These are phyloP conservation scores for Lepus americanus DNA, from an alignment of 2,113 vertebrate genomes.

Conservation along the genomic window DNA sequence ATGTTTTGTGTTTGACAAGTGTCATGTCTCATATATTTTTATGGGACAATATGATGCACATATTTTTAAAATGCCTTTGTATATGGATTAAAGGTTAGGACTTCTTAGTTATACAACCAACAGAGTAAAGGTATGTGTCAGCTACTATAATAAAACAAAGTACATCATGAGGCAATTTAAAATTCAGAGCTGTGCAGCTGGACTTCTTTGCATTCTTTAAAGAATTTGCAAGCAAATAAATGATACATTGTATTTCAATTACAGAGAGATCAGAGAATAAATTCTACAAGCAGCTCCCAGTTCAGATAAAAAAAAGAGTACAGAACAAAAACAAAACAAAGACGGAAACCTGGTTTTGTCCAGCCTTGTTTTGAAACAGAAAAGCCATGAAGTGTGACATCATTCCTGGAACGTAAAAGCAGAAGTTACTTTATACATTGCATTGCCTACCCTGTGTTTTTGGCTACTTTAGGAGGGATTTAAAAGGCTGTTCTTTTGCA, in stretches of 20 bases:
- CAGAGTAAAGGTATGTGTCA: conserved; percentile 61
- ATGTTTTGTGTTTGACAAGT: conserved; percentile 54
- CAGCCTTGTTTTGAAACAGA: conserved; percentile 57
- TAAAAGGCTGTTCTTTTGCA: conserved; percentile 36
- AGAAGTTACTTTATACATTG: conserved; percentile 45
- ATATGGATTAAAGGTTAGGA: conserved; percentile 71
- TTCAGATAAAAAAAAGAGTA: background rate
- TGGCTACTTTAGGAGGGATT: background rate
- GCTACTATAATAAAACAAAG: conserved; percentile 48
- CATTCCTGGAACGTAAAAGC: conserved; percentile 67
- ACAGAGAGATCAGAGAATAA: conserved; percentile 46
- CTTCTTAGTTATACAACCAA: conserved; percentile 70
- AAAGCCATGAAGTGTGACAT: background rate
- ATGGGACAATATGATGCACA: conserved; percentile 38
- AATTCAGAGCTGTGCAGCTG: conserved; percentile 55
- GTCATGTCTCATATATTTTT: conserved; percentile 58
- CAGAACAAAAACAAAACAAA: background rate
- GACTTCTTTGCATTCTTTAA: conserved; percentile 63
- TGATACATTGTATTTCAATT: conserved; percentile 43
- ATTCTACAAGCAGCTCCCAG: conserved; percentile 15
- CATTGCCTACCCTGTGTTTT: background rate
- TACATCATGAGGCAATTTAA: conserved; percentile 68
- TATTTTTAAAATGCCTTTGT: conserved; percentile 70
- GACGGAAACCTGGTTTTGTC: background rate
- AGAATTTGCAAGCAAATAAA: conserved; percentile 65